A percentile compares a stretch with the other conserved stretches of the same genome.
Conservation (phyloP, 2,797 vertebrate species). For the Sitta carolinensis region DNA sequence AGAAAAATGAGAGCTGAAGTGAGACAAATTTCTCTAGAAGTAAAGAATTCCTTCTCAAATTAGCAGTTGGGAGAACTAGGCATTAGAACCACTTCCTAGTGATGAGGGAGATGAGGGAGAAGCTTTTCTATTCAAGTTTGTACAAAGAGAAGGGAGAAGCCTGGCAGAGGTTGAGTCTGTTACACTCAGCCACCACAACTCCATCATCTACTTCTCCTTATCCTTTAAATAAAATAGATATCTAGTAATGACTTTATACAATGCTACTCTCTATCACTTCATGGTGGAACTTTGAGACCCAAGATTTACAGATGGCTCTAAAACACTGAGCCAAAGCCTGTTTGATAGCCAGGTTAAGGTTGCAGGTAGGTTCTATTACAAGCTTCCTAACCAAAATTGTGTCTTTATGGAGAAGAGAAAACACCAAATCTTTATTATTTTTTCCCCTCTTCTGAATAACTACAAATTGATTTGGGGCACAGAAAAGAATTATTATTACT, state of each 20-base stretch:
- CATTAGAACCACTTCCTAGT: background rate
- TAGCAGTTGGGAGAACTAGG: background rate
- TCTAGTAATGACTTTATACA: background rate
- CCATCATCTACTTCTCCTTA: background rate
- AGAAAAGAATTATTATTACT: background rate
- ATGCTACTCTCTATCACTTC: background rate
- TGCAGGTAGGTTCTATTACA: background rate
- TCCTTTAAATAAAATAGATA: fast-evolving
- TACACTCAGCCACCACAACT: background rate
- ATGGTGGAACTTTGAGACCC: background rate
- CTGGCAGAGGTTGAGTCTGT: background rate
- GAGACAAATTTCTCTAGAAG: background rate
- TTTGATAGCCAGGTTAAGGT: background rate
- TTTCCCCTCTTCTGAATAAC: background rate
- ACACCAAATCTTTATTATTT: fast-evolving
- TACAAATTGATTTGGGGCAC: background rate
- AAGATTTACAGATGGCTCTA: background rate
- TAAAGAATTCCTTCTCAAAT: background rate
- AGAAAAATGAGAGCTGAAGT: background rate
- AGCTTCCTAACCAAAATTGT: background rate
- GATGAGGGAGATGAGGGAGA: background rate
- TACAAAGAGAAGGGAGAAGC: background rate
- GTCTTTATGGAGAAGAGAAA: background rate
- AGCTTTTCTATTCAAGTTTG: background rate
- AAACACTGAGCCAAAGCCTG: background rate